Evolutionary conservation across 2,113 vertebrate genomes (phyloP), one percentile per base, ranked within the genome.

Genomic region (Halichoeres trimaculatus): DNA sequence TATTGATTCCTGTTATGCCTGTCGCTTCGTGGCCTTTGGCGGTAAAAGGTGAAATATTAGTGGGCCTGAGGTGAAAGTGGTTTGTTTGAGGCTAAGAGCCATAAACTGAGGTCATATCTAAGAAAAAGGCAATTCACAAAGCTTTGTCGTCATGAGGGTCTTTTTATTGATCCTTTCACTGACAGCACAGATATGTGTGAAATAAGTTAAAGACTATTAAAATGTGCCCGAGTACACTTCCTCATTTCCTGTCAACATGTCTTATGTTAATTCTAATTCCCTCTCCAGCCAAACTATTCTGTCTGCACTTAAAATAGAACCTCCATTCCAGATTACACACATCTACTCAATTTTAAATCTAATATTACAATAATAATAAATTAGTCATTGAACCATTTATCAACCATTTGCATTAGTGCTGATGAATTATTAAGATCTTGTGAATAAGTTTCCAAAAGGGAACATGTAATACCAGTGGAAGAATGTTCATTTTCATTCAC

Each of bases 281-380:
- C 16, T 76, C 57, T 48, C 51, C 56, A 55, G 71, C 76, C 65
- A 54, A 81, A 82, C 62, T 3, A 0, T 60, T 68, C 65, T 36
- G 62, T 64, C 65, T 57, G 59, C 54, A 72, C 81, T 82, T 68
- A 84, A 88, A 90, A 90, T 89, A 90, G 86, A 88, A 81, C 20
- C 65, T 80, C 66, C 53, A 79, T 66, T 82, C 16, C 75, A 85
- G 80, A 89, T 91, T 84, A 83, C 66, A 85, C 85, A 86, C 84
- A 84, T 86, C 65, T 84, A 88, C 80, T 90, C 81, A 86, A 81
- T 83, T 85, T 86, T 59, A 88, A 85, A 77, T 91, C 88, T 85
- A 89, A 91, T 91, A 92, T 92, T 93, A 87, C 88, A 93, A 93
- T 91, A 91, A 87, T 87, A 89, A 90, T 93, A 76, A 90, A 92